A percentile compares a stretch with the other conserved stretches of the same genome.
phyloP scores from a whole-genome alignment of 2,113 vertebrate genomes.

The Noturus placidus region DNA sequence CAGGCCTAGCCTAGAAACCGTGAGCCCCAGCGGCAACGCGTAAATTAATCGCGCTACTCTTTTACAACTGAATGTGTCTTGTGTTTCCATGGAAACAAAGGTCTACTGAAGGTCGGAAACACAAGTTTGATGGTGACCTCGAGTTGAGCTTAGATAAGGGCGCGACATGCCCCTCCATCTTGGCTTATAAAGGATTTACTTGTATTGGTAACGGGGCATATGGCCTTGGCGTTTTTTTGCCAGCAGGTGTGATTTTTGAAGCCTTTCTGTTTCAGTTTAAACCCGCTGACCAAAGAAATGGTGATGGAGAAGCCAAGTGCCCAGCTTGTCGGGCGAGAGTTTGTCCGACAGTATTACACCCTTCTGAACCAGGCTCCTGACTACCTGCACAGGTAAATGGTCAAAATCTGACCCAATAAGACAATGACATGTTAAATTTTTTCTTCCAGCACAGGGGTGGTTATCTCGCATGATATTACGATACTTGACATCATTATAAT shows the following conservation, averaged over 20 bases:
- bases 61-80: background rate
- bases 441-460: background rate
- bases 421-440: background rate
- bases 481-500: background rate
- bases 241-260: slow-evolving; percentile 48
- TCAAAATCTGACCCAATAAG: background rate
- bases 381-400: slow-evolving; percentile 89
- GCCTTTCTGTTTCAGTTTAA: slow-evolving; percentile 59
- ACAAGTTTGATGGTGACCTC: background rate
- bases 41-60: background rate
- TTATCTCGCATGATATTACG: background rate
- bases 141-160: background rate
- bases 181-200: slow-evolving; percentile 34
- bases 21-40: background rate
- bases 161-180: background rate
- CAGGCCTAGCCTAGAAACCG: slow-evolving; percentile 6
- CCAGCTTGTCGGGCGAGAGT: slow-evolving; percentile 99
- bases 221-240: slow-evolving; percentile 24
- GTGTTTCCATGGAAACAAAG: slow-evolving; percentile 3
- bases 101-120: background rate
- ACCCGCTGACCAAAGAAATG: slow-evolving; percentile 99
- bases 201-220: slow-evolving; percentile 44
- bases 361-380: slow-evolving; percentile 96
- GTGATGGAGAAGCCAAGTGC: slow-evolving; percentile 99
- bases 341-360: slow-evolving; percentile 99